Evolutionary conservation across 1,140 invertebrate genomes (phyloP).

Genomic region (Pomacea maculata): DNA sequence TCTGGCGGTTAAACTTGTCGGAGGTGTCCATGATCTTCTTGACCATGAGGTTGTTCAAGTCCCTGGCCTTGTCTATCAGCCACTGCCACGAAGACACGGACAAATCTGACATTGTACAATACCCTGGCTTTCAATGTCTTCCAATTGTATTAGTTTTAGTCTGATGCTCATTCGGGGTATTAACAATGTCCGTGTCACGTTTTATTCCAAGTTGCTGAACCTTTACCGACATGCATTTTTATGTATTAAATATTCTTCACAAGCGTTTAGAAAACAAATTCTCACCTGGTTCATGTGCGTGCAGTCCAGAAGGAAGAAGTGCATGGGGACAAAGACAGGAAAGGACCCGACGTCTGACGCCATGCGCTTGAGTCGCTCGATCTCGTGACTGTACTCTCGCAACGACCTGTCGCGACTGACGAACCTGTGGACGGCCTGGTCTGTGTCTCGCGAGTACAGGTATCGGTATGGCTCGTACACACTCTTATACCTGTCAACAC

Average conservation of each 20-base stretch:
- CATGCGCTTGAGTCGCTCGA: slow-evolving; percentile 75
- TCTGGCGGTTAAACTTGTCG: slow-evolving; percentile 58
- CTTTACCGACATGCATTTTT: too few species aligned
- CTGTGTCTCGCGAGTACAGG: slow-evolving; percentile 75
- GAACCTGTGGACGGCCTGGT: slow-evolving; percentile 73
- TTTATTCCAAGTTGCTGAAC: too few species aligned
- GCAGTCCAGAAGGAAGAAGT: slow-evolving; percentile 75
- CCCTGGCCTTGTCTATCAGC: slow-evolving; percentile 54
- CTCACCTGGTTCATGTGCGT: slow-evolving; percentile 58
- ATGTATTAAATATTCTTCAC: too few species aligned
- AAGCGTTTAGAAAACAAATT: background rate
- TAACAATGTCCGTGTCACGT: too few species aligned
- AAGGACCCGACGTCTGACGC: slow-evolving; percentile 80
- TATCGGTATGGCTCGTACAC: slow-evolving; percentile 76
- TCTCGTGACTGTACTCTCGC: slow-evolving; percentile 67
- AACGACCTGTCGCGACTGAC: slow-evolving; percentile 67
- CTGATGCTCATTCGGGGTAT: too few species aligned
- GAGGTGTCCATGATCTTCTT: slow-evolving; percentile 56
- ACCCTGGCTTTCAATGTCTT: too few species aligned
- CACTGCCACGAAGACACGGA: slow-evolving; percentile 43
- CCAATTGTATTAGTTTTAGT: too few species aligned
- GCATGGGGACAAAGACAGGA: slow-evolving; percentile 78
- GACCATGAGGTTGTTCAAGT: slow-evolving; percentile 53
- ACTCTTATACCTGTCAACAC: slow-evolving; percentile 64
- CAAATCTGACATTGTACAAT: background rate